Evolutionary conservation across 2,888 invertebrate species (phyloP).

Genomic region (Rhyacophila evoluta): DNA sequence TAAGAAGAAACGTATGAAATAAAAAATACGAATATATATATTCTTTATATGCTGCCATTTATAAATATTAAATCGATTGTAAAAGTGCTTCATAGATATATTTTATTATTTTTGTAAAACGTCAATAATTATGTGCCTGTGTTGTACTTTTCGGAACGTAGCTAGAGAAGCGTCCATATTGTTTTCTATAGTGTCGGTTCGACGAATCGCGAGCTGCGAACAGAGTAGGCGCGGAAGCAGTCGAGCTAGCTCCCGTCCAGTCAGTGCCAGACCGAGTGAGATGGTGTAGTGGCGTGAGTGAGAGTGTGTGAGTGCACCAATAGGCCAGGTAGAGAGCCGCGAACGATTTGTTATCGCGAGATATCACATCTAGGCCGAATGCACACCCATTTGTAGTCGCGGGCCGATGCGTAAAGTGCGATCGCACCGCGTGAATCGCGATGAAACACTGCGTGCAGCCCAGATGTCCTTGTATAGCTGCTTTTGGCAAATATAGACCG

Average conservation of each 20-base stretch:
- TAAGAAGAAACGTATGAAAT: too few species aligned
- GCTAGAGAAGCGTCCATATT: conserved; percentile 34
- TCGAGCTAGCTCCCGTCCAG: conserved; percentile 26
- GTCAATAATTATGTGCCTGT: not conserved
- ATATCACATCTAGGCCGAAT: conserved; percentile 13
- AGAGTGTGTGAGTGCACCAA: conserved; percentile 42
- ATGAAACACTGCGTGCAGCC: conserved; percentile 21
- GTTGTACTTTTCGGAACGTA: conserved; percentile 20
- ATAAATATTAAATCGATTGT: too few species aligned
- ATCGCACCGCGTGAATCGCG: conserved; percentile 19
- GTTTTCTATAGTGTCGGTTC: conserved; percentile 30
- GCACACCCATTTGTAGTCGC: conserved; percentile 22
- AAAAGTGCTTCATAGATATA: too few species aligned
- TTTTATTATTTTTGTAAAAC: too few species aligned
- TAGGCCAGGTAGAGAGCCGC: conserved; percentile 28
- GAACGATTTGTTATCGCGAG: conserved; percentile 22
- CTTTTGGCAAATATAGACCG: conserved; percentile 25
- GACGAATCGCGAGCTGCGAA: conserved; percentile 32
- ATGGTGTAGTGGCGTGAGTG: conserved; percentile 49
- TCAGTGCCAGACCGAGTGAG: conserved; percentile 46
- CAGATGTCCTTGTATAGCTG: conserved; percentile 24
- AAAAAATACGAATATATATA: too few species aligned
- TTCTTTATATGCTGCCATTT: too few species aligned
- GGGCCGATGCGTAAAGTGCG: conserved; percentile 17
- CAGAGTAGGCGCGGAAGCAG: conserved; percentile 41